These are phyloP conservation scores for Musca domestica DNA, from an alignment of 1,140 invertebrate species.

Conservation along the genomic window DNA sequence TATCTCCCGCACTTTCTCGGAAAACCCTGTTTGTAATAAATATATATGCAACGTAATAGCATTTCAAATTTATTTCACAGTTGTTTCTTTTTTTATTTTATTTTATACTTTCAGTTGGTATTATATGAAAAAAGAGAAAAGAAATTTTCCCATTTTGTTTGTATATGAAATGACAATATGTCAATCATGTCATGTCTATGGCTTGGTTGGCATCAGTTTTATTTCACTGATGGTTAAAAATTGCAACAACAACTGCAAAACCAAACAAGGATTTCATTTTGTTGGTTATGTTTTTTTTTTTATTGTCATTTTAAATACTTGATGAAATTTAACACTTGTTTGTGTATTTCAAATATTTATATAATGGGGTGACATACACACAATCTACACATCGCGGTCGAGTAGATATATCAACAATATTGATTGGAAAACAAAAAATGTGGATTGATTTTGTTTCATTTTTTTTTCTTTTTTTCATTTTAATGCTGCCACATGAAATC, in stretches of 20 bases:
- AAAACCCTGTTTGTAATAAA: no score
- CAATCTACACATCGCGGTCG: no score
- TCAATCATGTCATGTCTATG: slow-evolving; percentile 6
- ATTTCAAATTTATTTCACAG: neutral
- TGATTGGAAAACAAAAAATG: no score
- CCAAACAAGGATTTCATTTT: neutral
- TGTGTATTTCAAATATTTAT: slow-evolving; percentile 18
- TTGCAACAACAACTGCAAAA: no score
- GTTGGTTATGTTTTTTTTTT: neutral
- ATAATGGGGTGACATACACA: neutral
- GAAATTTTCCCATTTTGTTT: slow-evolving; percentile 7
- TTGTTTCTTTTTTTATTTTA: neutral
- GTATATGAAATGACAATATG: slow-evolving; percentile 5
- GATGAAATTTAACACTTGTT: slow-evolving; percentile 16
- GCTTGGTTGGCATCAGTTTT: neutral
- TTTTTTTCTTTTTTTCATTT: no score
- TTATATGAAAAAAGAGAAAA: neutral
- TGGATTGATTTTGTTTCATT: no score
- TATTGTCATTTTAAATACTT: neutral
- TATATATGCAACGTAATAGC: no score
- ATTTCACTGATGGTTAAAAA: neutral
- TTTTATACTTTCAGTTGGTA: neutral
- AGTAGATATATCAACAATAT: no score
- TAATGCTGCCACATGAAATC: no score
- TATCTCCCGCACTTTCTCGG: no score